Evolutionary conservation across 2,888 invertebrate species (phyloP), one percentile per base, ranked within the genome.

Genomic region (Caenorhabditis sp.): DNA sequence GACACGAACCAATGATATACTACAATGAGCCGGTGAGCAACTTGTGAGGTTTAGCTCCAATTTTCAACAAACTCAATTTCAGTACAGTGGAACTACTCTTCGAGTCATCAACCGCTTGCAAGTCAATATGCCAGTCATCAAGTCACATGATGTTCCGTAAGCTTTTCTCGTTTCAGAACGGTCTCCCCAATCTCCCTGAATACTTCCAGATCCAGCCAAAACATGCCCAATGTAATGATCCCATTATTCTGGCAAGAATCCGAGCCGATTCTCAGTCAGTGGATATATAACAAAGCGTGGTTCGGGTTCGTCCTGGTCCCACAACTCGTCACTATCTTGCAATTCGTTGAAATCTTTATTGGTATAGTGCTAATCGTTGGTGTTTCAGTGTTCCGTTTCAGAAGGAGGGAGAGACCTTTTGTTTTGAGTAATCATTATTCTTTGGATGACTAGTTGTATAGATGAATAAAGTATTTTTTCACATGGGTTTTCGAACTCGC

Each of bases 241-340:
- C 84, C 84, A 0, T 38, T 83, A 23, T 82, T 84, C 59, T 83
- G 77, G 77, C 81, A 83, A 50, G 74, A 72, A 12, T 71, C 83
- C n/a, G 27, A 70, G 21, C 78, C 81, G 26, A 59, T 36, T 17
- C 68, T 79, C 31, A 49, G 63, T n/a, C 68, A 78, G 31, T 70
- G 67, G 58, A 66, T 74, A 25, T 79, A 76, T 64, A 61, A 78
- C 61, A 54, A 70, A 58, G 53, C 77, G n/a, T 77, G 80, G 74
- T 53, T 78, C 1, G 79, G 78, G 50, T 80, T 83, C 57, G 83
- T 83, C 25, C 56, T 78, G 10, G 66, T 83, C 1, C 83, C 83
- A 10, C 67, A 62, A n/a, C 43, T 78, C 14, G 70, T 83, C 52
- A 62, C 58, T 53, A 57, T 76, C 5, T 43, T 80, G 0, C 80